Conservation (phyloP, 2,797 vertebrate genomes). For the Karalla daura region DNA sequence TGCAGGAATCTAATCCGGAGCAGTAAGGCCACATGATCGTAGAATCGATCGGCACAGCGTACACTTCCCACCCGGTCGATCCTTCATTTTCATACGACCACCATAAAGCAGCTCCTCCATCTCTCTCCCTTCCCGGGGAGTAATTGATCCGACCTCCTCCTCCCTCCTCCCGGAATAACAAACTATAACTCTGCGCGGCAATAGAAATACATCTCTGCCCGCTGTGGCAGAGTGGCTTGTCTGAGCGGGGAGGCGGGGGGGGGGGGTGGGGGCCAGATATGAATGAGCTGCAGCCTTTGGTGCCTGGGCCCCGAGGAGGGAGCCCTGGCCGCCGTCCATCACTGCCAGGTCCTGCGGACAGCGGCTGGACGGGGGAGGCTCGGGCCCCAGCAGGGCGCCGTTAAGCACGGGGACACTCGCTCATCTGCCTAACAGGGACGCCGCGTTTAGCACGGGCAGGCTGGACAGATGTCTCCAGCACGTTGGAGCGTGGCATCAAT, state of each 20-base stretch:
- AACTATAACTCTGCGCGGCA: conserved; percentile 48
- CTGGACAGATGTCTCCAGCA: conserved; percentile 50
- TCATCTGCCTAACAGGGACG: conserved; percentile 48
- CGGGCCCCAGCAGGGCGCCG: conserved; percentile 37
- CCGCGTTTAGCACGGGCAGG: conserved; percentile 4
- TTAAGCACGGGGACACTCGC: conserved; percentile 34
- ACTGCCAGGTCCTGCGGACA: conserved; percentile 56
- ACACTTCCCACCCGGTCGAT: conserved; percentile 5
- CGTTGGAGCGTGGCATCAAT: conserved; percentile 53
- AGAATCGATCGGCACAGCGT: conserved; percentile 27
- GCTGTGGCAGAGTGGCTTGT: conserved; percentile 37
- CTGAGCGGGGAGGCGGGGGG: conserved; percentile 40
- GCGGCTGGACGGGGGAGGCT: conserved; percentile 46
- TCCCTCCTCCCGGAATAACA: conserved; percentile 42
- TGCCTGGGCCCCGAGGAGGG: conserved; percentile 50
- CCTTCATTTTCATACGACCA: conserved; percentile 19
- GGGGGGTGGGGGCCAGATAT: too few species aligned
- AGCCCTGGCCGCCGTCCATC: conserved; percentile 53
- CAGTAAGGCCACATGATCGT: conserved; percentile 9
- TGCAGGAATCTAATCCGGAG: conserved; percentile 10
- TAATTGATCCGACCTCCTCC: conserved; percentile 35
- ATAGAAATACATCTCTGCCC: conserved; percentile 39
- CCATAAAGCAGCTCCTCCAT: conserved; percentile 12
- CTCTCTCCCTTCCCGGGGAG: conserved; percentile 10
- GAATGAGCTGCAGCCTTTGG: conserved; percentile 51